Evolutionary conservation across 2,797 vertebrate genomes (phyloP).

Genomic region (Neoniphon sammara): DNA sequence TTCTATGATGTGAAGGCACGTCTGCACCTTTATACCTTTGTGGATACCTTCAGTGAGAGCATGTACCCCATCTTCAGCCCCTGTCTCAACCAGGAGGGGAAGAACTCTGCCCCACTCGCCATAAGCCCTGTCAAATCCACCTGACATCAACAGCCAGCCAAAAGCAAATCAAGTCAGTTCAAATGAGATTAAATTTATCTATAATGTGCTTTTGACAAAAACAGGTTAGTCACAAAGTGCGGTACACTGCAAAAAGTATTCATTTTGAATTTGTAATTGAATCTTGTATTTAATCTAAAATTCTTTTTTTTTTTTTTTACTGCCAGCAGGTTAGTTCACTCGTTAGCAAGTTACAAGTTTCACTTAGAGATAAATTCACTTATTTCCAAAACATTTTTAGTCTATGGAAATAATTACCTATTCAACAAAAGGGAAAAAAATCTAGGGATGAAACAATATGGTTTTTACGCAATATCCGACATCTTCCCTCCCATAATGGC

Average conservation of each 20-base stretch:
- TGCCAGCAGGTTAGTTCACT: too few relatives aligned
- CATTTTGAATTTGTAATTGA: too few relatives aligned
- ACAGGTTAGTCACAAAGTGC: neutral
- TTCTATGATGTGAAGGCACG: slow-evolving; percentile 82
- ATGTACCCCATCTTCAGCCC: slow-evolving; percentile 85
- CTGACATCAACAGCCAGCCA: slow-evolving; percentile 50
- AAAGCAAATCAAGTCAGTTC: too few relatives aligned
- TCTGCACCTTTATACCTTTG: slow-evolving; percentile 82
- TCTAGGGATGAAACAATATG: too few relatives aligned
- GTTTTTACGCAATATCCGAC: too few relatives aligned
- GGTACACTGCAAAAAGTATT: neutral
- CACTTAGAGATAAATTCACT: neutral
- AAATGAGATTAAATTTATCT: neutral
- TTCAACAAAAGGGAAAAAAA: too few relatives aligned
- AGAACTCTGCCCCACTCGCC: slow-evolving; percentile 72
- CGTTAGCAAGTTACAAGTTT: too few relatives aligned
- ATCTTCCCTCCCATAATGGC: too few relatives aligned
- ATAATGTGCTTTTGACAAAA: neutral
- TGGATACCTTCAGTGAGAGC: slow-evolving; percentile 76
- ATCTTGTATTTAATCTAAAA: too few relatives aligned
- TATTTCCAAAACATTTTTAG: slow-evolving; percentile 11
- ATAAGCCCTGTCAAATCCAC: slow-evolving; percentile 77
- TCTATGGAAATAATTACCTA: too few relatives aligned
- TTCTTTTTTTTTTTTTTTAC: too few relatives aligned
- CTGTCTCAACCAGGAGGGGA: slow-evolving; percentile 80